These are phyloP conservation scores for Allygus modestus DNA, from an alignment of 2,888 invertebrate species.

Conservation along the genomic window DNA sequence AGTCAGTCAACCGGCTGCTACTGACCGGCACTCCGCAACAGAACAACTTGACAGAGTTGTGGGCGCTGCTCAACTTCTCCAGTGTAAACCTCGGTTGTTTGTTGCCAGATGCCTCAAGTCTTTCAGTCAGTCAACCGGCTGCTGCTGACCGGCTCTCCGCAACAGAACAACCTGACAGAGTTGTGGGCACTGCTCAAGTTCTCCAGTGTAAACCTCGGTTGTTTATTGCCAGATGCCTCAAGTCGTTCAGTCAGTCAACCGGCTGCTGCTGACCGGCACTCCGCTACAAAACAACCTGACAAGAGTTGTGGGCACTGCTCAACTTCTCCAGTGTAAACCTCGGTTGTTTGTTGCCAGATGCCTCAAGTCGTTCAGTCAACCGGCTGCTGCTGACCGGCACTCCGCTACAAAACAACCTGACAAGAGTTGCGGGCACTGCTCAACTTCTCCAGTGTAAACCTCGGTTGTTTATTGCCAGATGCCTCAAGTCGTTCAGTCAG, in stretches of 20 bases:
- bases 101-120: conserved; percentile 80
- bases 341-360: conserved; percentile 72
- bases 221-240: conserved; percentile 73
- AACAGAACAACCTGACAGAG: conserved; percentile 84
- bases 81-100: too few species aligned
- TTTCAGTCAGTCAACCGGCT: conserved; percentile 79
- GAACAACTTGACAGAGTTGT: conserved; percentile 83
- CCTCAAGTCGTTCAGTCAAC: conserved; percentile 76
- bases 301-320: conserved; percentile 84
- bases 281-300: conserved; percentile 84
- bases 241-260: conserved; percentile 76
- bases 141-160: conserved; percentile 85
- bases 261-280: conserved; percentile 84
- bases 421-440: conserved; percentile 85
- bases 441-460: too few species aligned
- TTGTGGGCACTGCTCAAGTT: conserved; percentile 85
- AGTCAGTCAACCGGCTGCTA: conserved; percentile 78
- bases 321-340: too few species aligned
- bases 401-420: conserved; percentile 84
- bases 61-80: conserved; percentile 86
- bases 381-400: conserved; percentile 85
- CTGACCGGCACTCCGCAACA: conserved; percentile 87
- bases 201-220: too few species aligned
- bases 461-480: conserved; percentile 72
- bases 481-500: conserved; percentile 75